These are phyloP conservation scores for Psix sp. DNA, from an alignment of 1,140 invertebrate genomes.

Conservation along the genomic window DNA sequence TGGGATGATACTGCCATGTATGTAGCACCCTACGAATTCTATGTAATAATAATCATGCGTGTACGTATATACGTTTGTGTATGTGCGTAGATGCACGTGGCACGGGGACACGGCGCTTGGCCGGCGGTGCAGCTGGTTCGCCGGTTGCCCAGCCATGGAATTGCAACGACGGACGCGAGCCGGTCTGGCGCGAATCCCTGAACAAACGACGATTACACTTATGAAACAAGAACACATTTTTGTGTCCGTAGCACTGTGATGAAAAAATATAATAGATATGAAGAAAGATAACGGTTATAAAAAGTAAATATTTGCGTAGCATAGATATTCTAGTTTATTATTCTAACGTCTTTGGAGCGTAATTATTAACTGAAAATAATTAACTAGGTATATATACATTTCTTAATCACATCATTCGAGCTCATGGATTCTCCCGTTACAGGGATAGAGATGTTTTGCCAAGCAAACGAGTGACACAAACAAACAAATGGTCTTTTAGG, in stretches of 20 bases:
- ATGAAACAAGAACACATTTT: constrained; percentile 74
- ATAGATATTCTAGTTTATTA: constrained; percentile 69
- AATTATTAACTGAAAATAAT: constrained; percentile 64
- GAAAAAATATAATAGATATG: constrained; percentile 75
- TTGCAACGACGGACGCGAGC: constrained; percentile 13
- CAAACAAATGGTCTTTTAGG: too few relatives aligned
- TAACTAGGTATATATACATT: constrained; percentile 50
- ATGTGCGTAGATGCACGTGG: constrained; percentile 32
- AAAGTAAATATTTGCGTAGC: constrained; percentile 73
- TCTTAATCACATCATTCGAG: constrained; percentile 49
- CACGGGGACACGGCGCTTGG: not conserved
- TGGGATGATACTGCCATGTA: constrained; percentile 74
- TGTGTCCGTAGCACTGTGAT: constrained; percentile 78
- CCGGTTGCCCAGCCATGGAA: too few relatives aligned
- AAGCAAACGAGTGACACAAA: too few relatives aligned
- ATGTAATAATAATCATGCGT: constrained; percentile 50
- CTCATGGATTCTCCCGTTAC: constrained; percentile 33
- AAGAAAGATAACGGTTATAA: constrained; percentile 55
- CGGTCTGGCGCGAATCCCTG: constrained; percentile 7
- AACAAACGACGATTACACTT: constrained; percentile 68
- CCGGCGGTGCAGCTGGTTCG: too few relatives aligned
- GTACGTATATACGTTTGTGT: constrained; percentile 46
- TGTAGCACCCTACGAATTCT: constrained; percentile 67
- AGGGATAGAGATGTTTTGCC: too few relatives aligned
- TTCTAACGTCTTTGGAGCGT: constrained; percentile 64